Conservation (phyloP, 2,113 vertebrate species). For the Lepidothrix coronata region DNA sequence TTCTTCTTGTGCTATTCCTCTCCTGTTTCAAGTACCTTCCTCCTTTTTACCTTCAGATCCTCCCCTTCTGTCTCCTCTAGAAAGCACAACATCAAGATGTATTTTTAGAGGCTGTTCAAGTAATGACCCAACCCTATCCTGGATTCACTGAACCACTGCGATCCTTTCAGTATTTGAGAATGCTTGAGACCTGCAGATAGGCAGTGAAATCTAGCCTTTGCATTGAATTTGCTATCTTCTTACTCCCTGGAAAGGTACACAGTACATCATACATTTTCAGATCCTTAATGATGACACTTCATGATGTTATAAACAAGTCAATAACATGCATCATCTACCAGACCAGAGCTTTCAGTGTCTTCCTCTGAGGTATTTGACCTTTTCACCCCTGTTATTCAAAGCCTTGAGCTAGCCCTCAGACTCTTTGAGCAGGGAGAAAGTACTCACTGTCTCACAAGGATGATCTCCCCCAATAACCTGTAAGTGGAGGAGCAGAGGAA, state of each 20-base stretch:
- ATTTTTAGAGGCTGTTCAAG: background rate
- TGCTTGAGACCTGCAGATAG: background rate
- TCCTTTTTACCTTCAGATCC: background rate
- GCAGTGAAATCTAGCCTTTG: background rate
- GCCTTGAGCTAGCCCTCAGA: background rate
- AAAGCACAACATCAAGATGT: background rate
- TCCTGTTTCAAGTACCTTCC: background rate
- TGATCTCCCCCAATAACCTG: background rate
- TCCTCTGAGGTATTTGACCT: background rate
- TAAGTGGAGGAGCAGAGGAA: background rate
- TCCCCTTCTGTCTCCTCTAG: background rate
- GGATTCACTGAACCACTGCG: background rate
- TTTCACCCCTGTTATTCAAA: background rate
- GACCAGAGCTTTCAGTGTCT: background rate
- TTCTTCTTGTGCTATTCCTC: background rate
- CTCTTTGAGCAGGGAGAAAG: background rate
- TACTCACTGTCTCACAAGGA: background rate
- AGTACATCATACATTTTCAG: background rate
- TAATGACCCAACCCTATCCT: rapidly evolving
- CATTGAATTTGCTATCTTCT: background rate
- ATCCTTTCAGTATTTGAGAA: background rate
- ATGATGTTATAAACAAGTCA: background rate
- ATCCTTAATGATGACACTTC: background rate
- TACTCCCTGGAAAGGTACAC: background rate
- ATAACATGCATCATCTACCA: background rate